A percentile compares a stretch with the other conserved stretches of the same genome.
Conservation (phyloP, 2,888 invertebrate genomes). For the Brachynemurus nebulosus region DNA sequence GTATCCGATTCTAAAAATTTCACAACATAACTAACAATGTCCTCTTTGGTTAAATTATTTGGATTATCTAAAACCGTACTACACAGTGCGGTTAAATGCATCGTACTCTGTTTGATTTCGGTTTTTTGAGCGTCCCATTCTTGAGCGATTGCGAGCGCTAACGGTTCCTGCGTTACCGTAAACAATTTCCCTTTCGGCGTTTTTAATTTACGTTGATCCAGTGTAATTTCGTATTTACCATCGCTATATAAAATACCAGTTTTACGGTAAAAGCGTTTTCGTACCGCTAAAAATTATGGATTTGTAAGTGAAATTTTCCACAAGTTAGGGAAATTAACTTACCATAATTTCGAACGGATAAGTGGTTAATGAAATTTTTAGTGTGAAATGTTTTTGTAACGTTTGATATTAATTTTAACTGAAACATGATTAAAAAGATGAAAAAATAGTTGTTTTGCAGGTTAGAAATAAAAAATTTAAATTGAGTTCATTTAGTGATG, state of each 20-base stretch:
- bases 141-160: constrained; percentile 84
- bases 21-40: constrained; percentile 62
- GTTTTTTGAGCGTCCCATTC: constrained; percentile 89
- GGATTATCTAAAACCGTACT: constrained; percentile 92
- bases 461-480: no score
- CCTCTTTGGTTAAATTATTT: constrained; percentile 56
- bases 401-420: no score
- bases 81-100: constrained; percentile 88
- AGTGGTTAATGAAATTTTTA: no score
- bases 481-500: no score
- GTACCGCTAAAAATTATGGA: constrained; percentile 27
- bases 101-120: constrained; percentile 57
- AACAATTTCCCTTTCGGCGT: constrained; percentile 75
- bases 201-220: constrained; percentile 80
- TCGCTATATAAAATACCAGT: constrained; percentile 57
- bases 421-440: no score
- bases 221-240: constrained; percentile 66
- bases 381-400: no score
- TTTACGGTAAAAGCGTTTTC: constrained; percentile 59
- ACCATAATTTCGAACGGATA: constrained; percentile 1
- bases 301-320: neutral
- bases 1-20: constrained; percentile 76
- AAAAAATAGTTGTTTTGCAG: no score
- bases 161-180: constrained; percentile 64
- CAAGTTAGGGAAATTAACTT: neutral